phyloP scores from a whole-genome alignment of 2,888 invertebrate species.

The Tetropium fuscum region DNA sequence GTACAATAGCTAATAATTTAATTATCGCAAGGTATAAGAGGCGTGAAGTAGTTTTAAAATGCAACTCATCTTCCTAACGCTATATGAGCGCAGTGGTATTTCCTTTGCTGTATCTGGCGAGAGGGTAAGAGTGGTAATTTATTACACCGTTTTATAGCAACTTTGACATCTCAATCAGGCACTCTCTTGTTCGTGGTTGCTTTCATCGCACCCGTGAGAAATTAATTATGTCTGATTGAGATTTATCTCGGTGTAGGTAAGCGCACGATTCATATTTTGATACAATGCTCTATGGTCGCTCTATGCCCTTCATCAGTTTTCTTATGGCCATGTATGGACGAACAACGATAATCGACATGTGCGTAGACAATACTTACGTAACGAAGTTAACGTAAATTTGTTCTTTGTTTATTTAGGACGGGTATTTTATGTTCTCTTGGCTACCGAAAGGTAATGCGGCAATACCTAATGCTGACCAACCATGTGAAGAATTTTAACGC shows the following conservation, averaged over 20 bases:
- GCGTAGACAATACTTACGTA: conserved; percentile 30
- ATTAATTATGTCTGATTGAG: conserved; percentile 63
- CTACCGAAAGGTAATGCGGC: conserved; percentile 5
- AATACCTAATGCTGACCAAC: too few species aligned
- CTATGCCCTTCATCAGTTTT: conserved; percentile 9
- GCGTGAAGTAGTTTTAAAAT: conserved; percentile 42
- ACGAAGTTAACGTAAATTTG: conserved; percentile 26
- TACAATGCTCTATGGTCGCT: conserved; percentile 33
- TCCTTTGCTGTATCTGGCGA: conserved; percentile 28
- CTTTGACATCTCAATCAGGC: conserved; percentile 63
- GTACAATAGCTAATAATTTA: conserved; percentile 45
- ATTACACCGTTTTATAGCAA: conserved; percentile 60
- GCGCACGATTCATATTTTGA: conserved; percentile 44
- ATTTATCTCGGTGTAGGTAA: conserved; percentile 52
- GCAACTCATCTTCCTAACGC: conserved; percentile 40
- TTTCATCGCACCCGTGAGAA: conserved; percentile 62
- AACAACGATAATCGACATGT: background rate
- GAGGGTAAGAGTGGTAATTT: conserved; percentile 63
- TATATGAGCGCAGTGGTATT: conserved; percentile 21
- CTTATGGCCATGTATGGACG: conserved; percentile 5
- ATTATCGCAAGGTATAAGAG: conserved; percentile 40
- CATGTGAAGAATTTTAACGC: too few species aligned
- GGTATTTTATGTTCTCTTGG: conserved; percentile 8
- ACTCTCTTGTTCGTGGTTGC: conserved; percentile 60
- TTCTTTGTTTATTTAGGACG: conserved; percentile 13